Evolutionary conservation across 1,140 invertebrate genomes (phyloP), one percentile per base, ranked within the genome.

Genomic region (Panagrolaimus sp.): DNA sequence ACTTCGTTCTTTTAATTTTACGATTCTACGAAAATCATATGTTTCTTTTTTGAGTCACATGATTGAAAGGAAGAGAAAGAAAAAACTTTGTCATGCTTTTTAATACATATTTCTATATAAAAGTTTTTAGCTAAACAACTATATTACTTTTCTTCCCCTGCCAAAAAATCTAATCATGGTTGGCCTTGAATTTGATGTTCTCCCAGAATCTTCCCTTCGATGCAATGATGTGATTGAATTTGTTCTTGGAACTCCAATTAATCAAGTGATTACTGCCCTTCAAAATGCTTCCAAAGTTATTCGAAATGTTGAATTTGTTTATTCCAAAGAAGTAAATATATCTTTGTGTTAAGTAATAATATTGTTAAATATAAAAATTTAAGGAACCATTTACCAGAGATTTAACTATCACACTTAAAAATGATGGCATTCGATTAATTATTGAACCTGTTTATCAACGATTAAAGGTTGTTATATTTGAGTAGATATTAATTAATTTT

Each of bases 341-440:
- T 26, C 26, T 17, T 21, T 10, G 3, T 24, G 24, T 48, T 14
- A 1, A 65, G n/a, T 43, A 21, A 75, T 10, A 8, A n/a, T 8
- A 32, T n/a, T 43, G 26, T 17, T 62, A 46, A 17, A 58, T 66
- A 15, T 66, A 66, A 65, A 17, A 46, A 63, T 32, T 43, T 32
- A 9, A 81, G 81, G 76, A 82, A 32, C 80, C 80, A 21, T 78
- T 75, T 71, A 62, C 38, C 17, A 72, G 73, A n/a, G 81, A 82
- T 32, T 76, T 82, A 32, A 76, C 76, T 7, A 68, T 82, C 17
- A 76, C 73, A 14, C 71, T 82, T n/a, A 73, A 73, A 43, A 78
- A 78, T 38, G 75, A 82, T 52, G 80, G 80, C 47, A 79, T 82
- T 64, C 68, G 69, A n/a, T 67, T 82, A 10, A 69, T 71, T 43